Evolutionary conservation across 2,113 vertebrate genomes (phyloP), one percentile per base, ranked within the genome.

Genomic region (Caloenas nicobarica): DNA sequence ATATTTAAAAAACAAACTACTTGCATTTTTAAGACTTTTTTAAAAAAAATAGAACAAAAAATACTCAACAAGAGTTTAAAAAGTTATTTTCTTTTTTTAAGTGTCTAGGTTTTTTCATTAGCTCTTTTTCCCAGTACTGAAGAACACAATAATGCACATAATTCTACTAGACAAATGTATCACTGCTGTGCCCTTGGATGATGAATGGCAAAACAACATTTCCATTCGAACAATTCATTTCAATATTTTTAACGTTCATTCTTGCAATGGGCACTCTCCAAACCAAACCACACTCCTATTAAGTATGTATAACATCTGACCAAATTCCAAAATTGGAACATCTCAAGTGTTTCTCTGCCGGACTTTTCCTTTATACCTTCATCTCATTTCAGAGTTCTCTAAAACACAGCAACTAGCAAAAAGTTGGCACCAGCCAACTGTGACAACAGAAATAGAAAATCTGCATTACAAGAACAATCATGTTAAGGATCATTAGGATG

Each of bases 1-100:
- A 66, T 83, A 77, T 46, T 92, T 86, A 50, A 95, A 94, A 96
- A 91, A 77, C 28, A 87, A 91, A 72, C 70, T 87, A 87, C 61
- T 89, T 78, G 57, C 73, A 42, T 81, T 86, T 86, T 93, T 70
- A 80, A 40, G 48, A 79, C n/a, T 13, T 31, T 51, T 56, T 19
- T 1, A 15, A 34, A 42, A 81, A 68, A 9, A 5, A 12, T 4
- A 22, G 13, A 89, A 81, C 4, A 53, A 81, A 91, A 77, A 66
- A 58, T 24, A 56, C 10, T 23, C 38, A 60, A n/a, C 7, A 40
- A 60, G 36, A 77, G 44, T 82, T 81, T 21, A 84, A 88, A 80
- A 54, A 13, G 8, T 61, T 46, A 46, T 18, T 19, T 46, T 46
- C 12, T 54, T 13, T 50, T 34, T 71, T 56, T 1, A 65, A 33